Percentiles rank a stretch among this genome's conserved stretches.
Evolutionary conservation across 2,113 vertebrate species (phyloP).

Genomic region (Rhombomys opimus): DNA sequence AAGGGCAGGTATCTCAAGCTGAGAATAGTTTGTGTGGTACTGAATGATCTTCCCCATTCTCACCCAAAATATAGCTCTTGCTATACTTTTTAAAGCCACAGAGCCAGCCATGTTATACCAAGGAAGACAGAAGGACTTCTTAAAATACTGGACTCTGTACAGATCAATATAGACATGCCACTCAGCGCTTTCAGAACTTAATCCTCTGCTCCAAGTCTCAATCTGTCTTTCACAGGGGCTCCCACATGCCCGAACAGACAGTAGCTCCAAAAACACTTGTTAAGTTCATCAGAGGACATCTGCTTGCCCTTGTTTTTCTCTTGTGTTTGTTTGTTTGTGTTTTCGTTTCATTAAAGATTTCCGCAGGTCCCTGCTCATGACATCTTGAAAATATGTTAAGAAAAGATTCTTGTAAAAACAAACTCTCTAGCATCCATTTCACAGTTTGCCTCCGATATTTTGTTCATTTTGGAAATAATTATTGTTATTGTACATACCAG

Average conservation of each 20-base stretch:
- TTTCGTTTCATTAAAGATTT: neutral
- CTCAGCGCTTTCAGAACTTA: neutral
- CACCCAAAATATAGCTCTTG: neutral
- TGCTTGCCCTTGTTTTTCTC: neutral
- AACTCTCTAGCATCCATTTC: neutral
- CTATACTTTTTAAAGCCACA: neutral
- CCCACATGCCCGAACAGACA: neutral
- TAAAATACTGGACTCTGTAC: conserved; percentile 12
- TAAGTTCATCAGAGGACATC: neutral
- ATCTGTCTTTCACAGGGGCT: neutral
- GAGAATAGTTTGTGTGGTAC: neutral
- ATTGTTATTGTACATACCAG: neutral
- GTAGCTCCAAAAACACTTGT: neutral
- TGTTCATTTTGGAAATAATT: conserved; percentile 21
- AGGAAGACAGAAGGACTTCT: conserved; percentile 13
- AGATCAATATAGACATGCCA: neutral
- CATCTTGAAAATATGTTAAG: neutral
- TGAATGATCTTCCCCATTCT: neutral
- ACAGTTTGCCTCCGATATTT: neutral
- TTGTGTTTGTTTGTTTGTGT: neutral
- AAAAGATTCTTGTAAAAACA: neutral
- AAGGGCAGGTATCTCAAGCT: neutral
- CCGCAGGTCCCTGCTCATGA: neutral
- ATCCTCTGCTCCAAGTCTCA: neutral
- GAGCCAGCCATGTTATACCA: neutral